Conservation (phyloP, 2,888 invertebrate genomes). For the Meloe dianella region DNA sequence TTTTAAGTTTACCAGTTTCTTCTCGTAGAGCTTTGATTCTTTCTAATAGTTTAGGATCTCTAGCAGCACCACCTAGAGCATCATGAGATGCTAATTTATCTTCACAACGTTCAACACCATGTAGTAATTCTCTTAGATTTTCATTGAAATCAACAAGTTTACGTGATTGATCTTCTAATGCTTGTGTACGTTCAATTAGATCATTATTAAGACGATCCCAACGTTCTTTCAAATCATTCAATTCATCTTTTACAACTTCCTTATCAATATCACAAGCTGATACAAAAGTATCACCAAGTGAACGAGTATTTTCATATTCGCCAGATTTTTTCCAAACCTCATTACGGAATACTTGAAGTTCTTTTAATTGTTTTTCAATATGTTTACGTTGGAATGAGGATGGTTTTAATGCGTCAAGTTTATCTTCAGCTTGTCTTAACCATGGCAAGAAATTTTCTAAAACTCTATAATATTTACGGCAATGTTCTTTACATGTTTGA, state of each 20-base stretch:
- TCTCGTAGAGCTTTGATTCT: slow-evolving; percentile 83
- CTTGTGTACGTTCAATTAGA: slow-evolving; percentile 76
- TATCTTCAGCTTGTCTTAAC: slow-evolving; percentile 86
- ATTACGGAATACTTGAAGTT: slow-evolving; percentile 87
- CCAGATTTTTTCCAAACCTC: slow-evolving; percentile 94
- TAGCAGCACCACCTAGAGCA: slow-evolving; percentile 74
- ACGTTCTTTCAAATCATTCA: slow-evolving; percentile 80
- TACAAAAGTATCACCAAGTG: slow-evolving; percentile 86
- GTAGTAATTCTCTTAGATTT: slow-evolving; percentile 81
- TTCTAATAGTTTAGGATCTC: slow-evolving; percentile 83
- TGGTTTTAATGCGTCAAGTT: slow-evolving; percentile 77
- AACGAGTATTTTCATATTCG: slow-evolving; percentile 88
- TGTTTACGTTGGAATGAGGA: slow-evolving; percentile 84
- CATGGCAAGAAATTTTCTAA: slow-evolving; percentile 88
- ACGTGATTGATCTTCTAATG: slow-evolving; percentile 81
- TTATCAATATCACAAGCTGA: slow-evolving; percentile 90
- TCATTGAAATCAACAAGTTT: slow-evolving; percentile 86
- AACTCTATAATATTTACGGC: slow-evolving; percentile 85
- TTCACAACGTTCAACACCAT: slow-evolving; percentile 85
- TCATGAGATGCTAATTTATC: slow-evolving; percentile 81
- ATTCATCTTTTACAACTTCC: slow-evolving; percentile 82
- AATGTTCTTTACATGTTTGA: slow-evolving; percentile 91
- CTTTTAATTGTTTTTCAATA: slow-evolving; percentile 85
- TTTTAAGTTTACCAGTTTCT: slow-evolving; percentile 78
- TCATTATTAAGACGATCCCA: slow-evolving; percentile 93